Base-by-base conservation (phyloP, 2,113 vertebrate species). In the Bos indicus region DNA sequence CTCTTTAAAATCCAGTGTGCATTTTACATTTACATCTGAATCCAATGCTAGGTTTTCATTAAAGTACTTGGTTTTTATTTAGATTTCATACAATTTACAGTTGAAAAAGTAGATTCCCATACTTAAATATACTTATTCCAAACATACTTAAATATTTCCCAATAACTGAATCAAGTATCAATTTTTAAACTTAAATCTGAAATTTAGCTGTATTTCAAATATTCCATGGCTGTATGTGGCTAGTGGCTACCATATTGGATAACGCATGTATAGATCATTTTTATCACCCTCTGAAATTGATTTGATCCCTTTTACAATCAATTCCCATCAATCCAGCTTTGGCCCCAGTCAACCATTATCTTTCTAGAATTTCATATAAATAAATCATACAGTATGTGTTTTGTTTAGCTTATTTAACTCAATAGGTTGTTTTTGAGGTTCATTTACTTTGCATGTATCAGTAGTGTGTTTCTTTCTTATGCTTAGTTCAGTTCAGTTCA, bases 31-130 rank as follows among this genome's bases (percentile, higher is more conserved):
- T 88, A 77, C 2, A 40, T 94, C 36, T 54, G 46, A 93, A n/a
- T 62, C 92, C 14, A 30, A 14, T 85, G 88, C 40, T 60, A 36
- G 52, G 54, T 89, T 77, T 94, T 95, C 83, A 85, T 90, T 25
- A 59, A 71, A 87, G 59, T 86, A 77, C 48, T 67, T 95, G 56
- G 46, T 93, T 59, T 98, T 40, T 92, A 54, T 86, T 88, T 95
- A 88, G 36, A 56, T 78, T 86, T 40, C 84, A 43, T 93, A 80
- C 78, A 95, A 60, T 94, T 86, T 87, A 48, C 19, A 87, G 52
- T 97, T 88, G 87, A 81, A 93, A 94, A 84, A 83, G 33, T 83
- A 90, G 62, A 80, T 96, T 93, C 59, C 30, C 43, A 64, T n/a
- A 54, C n/a, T 25, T 52, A 64, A 13, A 9, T 94, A 96, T 90